Percentiles rank a stretch among this genome's conserved stretches.
Evolutionary conservation across 2,888 invertebrate genomes (phyloP).

Genomic region (Oasisia sp.): DNA sequence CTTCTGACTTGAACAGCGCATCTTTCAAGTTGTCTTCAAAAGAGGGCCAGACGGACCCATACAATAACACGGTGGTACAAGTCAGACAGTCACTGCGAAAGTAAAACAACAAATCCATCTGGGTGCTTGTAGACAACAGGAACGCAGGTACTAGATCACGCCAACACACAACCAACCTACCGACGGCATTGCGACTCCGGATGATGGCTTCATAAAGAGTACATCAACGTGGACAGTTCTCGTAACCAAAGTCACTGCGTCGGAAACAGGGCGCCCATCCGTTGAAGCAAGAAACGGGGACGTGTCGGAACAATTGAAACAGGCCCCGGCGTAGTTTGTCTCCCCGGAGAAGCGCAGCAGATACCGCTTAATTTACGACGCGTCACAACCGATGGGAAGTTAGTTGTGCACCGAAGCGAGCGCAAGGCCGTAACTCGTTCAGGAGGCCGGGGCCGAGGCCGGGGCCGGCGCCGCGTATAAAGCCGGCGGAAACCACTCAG

Average conservation of each 20-base stretch:
- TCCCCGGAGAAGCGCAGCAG: neutral
- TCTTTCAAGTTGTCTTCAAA: neutral
- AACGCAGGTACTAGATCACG: neutral
- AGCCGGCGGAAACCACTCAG: neutral
- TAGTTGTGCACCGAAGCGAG: neutral
- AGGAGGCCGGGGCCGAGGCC: neutral
- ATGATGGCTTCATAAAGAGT: neutral
- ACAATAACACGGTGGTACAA: neutral
- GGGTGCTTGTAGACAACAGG: neutral
- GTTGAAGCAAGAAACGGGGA: neutral
- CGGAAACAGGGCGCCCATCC: neutral
- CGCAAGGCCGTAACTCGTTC: neutral
- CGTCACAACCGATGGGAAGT: conserved; percentile 1
- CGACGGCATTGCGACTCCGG: neutral
- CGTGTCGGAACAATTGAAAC: conserved; percentile 8
- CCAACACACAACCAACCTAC: neutral
- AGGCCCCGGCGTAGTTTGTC: neutral
- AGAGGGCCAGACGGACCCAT: too few relatives aligned
- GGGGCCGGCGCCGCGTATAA: neutral
- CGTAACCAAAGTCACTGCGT: neutral
- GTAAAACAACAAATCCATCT: neutral
- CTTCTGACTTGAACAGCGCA: neutral
- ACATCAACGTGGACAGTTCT: neutral
- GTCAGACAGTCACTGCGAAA: neutral
- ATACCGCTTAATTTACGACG: conserved; percentile 17